Evolutionary conservation across 1,140 invertebrate species (phyloP).

Genomic region (Drosophila pruinosa): DNA sequence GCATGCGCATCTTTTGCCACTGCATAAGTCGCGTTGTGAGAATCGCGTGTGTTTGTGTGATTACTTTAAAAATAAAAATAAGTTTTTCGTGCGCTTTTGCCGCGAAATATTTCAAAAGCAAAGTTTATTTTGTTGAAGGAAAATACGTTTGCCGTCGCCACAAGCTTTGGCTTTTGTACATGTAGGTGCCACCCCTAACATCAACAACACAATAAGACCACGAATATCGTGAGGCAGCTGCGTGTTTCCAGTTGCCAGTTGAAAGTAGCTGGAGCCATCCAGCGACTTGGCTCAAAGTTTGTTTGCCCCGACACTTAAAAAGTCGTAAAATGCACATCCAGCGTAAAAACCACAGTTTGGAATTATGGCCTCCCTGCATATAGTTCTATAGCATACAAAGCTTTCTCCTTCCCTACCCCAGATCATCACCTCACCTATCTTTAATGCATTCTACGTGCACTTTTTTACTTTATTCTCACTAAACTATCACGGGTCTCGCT

Average conservation of each 20-base stretch:
- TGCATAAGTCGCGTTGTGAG: too few species aligned
- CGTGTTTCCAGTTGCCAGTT: conserved; percentile 34
- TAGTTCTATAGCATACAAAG: conserved; percentile 13
- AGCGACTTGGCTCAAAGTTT: conserved; percentile 53
- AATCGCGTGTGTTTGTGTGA: conserved; percentile 19
- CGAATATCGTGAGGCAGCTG: conserved; percentile 34
- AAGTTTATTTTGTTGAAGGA: conserved; percentile 69
- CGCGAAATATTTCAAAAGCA: conserved; percentile 58
- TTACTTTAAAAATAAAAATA: conserved; percentile 69
- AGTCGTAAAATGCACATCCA: conserved; percentile 79
- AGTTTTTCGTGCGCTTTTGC: conserved; percentile 61
- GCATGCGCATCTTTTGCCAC: background rate
- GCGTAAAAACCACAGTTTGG: conserved; percentile 68
- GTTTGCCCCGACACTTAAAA: conserved; percentile 76
- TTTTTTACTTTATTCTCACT: conserved; percentile 27
- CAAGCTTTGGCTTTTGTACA: conserved; percentile 46
- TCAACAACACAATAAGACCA: conserved; percentile 4
- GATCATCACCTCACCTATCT: too few species aligned
- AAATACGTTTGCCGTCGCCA: conserved; percentile 54
- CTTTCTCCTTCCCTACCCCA: background rate
- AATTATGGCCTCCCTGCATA: conserved; percentile 65
- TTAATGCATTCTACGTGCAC: conserved; percentile 69
- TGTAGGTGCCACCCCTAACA: conserved; percentile 46
- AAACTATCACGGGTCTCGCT: background rate
- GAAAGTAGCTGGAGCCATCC: background rate